Evolutionary conservation across 2,888 invertebrate genomes (phyloP).

Genomic region (Hydriomena furcata): DNA sequence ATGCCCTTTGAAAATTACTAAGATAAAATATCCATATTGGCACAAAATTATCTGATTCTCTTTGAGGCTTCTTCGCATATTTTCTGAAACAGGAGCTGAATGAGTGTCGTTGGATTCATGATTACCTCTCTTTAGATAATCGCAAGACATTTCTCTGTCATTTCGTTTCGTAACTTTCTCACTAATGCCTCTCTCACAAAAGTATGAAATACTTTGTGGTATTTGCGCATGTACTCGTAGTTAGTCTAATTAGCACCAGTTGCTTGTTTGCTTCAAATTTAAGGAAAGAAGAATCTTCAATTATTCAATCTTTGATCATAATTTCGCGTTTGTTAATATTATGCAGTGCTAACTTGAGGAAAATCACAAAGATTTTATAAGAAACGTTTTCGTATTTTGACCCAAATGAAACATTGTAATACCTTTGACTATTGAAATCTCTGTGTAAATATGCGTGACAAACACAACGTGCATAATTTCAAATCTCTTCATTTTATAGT

Average conservation of each 20-base stretch:
- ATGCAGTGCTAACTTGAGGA: no score
- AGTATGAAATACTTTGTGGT: conserved; percentile 21
- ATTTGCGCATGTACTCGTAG: conserved; percentile 21
- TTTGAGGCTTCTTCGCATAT: conserved; percentile 20
- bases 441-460: no score
- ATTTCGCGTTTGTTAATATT: conserved; percentile 16
- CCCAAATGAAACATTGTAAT: no score
- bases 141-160: conserved; percentile 24
- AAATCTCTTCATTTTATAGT: no score
- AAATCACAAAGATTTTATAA: no score
- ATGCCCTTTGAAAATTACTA: conserved; percentile 10
- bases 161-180: conserved; percentile 22
- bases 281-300: no score
- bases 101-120: conserved; percentile 12
- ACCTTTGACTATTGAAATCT: no score
- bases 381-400: no score
- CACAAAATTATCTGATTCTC: conserved; percentile 13
- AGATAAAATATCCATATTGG: conserved; percentile 17
- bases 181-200: conserved; percentile 19
- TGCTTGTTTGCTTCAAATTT: conserved; percentile 16
- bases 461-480: no score
- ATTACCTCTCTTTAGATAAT: conserved; percentile 22
- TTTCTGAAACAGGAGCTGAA: conserved; percentile 14
- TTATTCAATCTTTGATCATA: conserved; percentile 13
- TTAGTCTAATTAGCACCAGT: conserved; percentile 21